Evolutionary conservation across 1,140 invertebrate genomes (phyloP).

Genomic region (Leptinotarsa undecemlineata): DNA sequence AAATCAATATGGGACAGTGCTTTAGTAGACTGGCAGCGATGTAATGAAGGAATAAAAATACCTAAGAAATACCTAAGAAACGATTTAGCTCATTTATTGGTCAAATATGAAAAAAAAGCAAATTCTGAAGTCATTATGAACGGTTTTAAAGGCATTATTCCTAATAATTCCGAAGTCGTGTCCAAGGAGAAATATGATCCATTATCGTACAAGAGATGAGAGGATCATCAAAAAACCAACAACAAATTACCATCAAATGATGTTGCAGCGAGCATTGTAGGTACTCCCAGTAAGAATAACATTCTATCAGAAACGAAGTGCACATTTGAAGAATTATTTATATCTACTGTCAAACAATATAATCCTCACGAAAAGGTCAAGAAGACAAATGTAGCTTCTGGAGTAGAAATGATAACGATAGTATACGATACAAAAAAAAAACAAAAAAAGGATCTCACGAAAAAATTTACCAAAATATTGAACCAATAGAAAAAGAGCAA

Average conservation of each 20-base stretch:
- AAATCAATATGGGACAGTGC: no score
- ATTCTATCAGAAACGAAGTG: background rate
- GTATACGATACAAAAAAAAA: background rate
- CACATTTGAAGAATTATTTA: background rate
- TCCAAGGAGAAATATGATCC: background rate
- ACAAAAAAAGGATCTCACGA: background rate
- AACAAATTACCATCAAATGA: background rate
- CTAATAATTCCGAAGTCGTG: background rate
- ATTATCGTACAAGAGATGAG: no score
- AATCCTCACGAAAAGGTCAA: background rate
- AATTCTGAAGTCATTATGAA: background rate
- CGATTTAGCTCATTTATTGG: background rate
- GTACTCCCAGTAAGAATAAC: background rate
- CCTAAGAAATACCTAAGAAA: background rate
- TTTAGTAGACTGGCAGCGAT: no score
- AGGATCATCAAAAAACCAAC: no score
- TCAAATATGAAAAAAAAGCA: no score
- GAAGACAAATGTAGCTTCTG: background rate
- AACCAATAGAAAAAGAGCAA: no score
- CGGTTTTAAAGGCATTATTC: background rate
- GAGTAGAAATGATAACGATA: background rate
- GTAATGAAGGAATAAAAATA: background rate
- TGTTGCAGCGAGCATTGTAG: background rate
- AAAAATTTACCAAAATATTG: no score
- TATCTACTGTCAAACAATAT: background rate